Evolutionary conservation across 2,797 vertebrate species (phyloP).

Genomic region (Fratercula arctica): DNA sequence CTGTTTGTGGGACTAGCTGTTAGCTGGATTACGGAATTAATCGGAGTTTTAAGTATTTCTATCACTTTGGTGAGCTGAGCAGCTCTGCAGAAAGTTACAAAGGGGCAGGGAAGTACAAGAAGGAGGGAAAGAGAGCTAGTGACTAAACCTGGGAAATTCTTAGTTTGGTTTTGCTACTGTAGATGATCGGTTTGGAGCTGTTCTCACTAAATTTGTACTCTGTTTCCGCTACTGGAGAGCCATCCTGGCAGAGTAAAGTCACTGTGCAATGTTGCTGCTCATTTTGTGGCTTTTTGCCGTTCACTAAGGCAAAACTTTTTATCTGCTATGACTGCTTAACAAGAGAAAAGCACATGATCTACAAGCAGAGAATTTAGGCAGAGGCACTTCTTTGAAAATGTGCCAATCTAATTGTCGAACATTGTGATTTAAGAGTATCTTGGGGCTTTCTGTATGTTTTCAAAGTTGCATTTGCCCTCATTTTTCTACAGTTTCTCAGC

Average conservation of each 20-base stretch:
- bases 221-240: neutral
- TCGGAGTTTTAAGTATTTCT: neutral
- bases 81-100: neutral
- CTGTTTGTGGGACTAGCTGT: neutral
- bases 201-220: neutral
- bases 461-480: neutral
- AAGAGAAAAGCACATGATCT: neutral
- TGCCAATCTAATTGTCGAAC: fast-evolving
- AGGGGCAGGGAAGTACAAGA: neutral
- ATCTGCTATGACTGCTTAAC: neutral
- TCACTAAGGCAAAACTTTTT: neutral
- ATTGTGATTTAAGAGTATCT: fast-evolving
- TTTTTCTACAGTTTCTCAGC: neutral
- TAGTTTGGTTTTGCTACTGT: neutral
- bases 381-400: neutral
- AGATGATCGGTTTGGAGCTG: neutral
- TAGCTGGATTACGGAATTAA: neutral
- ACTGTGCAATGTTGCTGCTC: neutral
- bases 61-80: neutral
- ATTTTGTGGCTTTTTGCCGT: neutral
- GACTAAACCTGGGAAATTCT: neutral
- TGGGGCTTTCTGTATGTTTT: neutral
- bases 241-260: neutral
- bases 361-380: neutral
- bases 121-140: neutral